phyloP scores from a whole-genome alignment of 2,888 invertebrate genomes.

The Crocallis elinguaria region DNA sequence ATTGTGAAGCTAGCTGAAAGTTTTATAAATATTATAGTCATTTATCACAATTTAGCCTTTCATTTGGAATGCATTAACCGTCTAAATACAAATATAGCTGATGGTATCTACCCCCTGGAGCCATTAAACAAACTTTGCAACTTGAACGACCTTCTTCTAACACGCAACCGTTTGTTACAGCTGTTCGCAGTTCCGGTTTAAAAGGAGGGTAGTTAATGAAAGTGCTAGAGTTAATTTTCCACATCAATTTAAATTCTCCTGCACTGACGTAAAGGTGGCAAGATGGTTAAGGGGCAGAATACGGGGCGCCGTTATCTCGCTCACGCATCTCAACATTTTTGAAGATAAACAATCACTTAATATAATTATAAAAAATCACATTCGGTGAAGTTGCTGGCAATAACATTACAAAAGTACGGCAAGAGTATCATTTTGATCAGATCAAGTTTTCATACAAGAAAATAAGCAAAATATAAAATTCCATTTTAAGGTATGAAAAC shows the following conservation, averaged over 20 bases:
- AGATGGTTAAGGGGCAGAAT: neutral
- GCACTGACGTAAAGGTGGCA: neutral
- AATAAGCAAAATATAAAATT: too few relatives aligned
- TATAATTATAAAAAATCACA: too few relatives aligned
- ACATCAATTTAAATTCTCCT: slow-evolving; percentile 1
- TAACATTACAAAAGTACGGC: neutral
- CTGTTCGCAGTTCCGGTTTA: slow-evolving; percentile 10
- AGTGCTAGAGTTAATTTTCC: neutral
- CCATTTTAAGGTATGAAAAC: too few relatives aligned
- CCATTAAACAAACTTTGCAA: slow-evolving; percentile 13
- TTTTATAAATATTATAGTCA: too few relatives aligned
- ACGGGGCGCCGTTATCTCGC: too few relatives aligned
- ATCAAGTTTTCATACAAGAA: too few relatives aligned
- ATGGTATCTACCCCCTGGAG: slow-evolving; percentile 1
- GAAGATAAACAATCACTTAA: too few relatives aligned
- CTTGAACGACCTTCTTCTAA: slow-evolving; percentile 8
- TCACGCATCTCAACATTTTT: too few relatives aligned
- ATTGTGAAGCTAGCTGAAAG: neutral
- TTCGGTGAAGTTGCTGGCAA: neutral
- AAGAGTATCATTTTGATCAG: too few relatives aligned
- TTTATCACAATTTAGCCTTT: too few relatives aligned
- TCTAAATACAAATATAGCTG: slow-evolving; percentile 3
- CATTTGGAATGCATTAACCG: neutral
- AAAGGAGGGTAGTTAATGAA: slow-evolving; percentile 1
- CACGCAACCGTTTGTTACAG: slow-evolving; percentile 10